phyloP scores from a whole-genome alignment of 2,113 vertebrate species.

The Syngnathus floridae region DNA sequence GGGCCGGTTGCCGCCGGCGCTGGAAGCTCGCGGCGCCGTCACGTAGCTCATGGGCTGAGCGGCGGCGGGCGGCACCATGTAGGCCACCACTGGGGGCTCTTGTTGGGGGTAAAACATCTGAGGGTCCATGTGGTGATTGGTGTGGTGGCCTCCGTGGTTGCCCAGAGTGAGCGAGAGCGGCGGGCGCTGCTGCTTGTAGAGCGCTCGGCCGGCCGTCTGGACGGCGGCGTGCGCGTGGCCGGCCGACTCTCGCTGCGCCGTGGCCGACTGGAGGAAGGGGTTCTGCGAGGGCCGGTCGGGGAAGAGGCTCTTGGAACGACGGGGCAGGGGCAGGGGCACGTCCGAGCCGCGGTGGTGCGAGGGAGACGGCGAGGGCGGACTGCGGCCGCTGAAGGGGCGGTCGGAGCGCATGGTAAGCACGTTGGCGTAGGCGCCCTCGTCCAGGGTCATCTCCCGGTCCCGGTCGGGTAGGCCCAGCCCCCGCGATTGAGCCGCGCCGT shows the following conservation, averaged over 20 bases:
- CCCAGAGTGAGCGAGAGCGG: conserved; percentile 76
- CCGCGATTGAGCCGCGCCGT: conserved; percentile 71
- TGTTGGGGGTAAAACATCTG: conserved; percentile 81
- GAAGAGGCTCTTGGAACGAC: conserved; percentile 88
- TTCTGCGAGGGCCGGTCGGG: conserved; percentile 85
- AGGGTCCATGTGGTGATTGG: conserved; percentile 60
- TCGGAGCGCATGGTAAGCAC: conserved; percentile 86
- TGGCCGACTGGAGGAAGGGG: conserved; percentile 82
- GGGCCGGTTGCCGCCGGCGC: conserved; percentile 88
- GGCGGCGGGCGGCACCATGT: conserved; percentile 83
- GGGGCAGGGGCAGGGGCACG: conserved; percentile 68
- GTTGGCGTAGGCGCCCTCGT: conserved; percentile 86
- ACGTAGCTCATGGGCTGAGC: conserved; percentile 86
- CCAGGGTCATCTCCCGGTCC: conserved; percentile 68
- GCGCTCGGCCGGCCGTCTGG: conserved; percentile 79
- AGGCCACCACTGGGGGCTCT: conserved; percentile 81
- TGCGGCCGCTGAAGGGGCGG: conserved; percentile 80
- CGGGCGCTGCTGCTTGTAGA: conserved; percentile 89
- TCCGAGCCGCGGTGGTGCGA: conserved; percentile 82
- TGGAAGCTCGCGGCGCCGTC: conserved; percentile 83
- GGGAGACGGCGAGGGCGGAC: conserved; percentile 62
- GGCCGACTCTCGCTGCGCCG: conserved; percentile 52
- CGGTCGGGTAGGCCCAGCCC: conserved; percentile 89
- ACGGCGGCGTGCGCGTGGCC: conserved; percentile 75
- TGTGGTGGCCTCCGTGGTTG: conserved; percentile 76